These are phyloP conservation scores for Hemibagrus guttatus DNA, from an alignment of 2,797 vertebrate species.

Conservation along the genomic window DNA sequence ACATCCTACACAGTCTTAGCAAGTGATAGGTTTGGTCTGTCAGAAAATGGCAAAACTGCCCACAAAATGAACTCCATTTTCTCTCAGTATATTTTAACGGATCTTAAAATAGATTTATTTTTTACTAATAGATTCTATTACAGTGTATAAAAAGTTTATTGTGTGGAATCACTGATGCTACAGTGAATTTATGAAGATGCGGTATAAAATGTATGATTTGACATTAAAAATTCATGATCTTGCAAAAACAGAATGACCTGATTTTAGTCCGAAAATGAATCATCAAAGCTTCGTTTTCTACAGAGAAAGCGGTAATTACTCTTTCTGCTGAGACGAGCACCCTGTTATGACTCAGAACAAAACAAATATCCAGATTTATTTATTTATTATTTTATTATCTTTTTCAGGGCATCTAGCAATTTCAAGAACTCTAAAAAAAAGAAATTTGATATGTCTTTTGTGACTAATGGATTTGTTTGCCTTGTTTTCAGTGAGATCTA, in stretches of 20 bases:
- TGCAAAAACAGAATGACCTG: conserved; percentile 6
- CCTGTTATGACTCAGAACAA: not conserved
- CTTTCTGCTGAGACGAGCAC: not conserved
- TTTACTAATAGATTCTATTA: not conserved
- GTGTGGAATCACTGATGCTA: not conserved
- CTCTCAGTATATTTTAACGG: not conserved
- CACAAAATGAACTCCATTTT: not conserved
- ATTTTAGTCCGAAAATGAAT: not conserved
- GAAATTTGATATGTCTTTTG: not conserved
- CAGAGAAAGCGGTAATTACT: not conserved
- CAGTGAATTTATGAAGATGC: not conserved
- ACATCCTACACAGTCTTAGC: not conserved
- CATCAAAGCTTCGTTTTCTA: not conserved
- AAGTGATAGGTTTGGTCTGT: not conserved
- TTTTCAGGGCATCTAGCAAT: not conserved
- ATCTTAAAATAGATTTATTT: not conserved
- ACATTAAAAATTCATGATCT: not conserved
- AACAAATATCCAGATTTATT: not conserved
- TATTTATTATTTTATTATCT: not conserved
- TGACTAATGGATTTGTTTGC: not conserved
- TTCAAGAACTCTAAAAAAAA: not conserved
- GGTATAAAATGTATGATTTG: not conserved
- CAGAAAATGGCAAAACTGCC: not conserved
- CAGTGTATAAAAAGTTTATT: not conserved
- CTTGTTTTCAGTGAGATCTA: not conserved